Percentiles rank a stretch among this genome's conserved stretches.
Evolutionary conservation across 2,888 invertebrate genomes (phyloP).

Genomic region (Gonocerus acuteangulatus): DNA sequence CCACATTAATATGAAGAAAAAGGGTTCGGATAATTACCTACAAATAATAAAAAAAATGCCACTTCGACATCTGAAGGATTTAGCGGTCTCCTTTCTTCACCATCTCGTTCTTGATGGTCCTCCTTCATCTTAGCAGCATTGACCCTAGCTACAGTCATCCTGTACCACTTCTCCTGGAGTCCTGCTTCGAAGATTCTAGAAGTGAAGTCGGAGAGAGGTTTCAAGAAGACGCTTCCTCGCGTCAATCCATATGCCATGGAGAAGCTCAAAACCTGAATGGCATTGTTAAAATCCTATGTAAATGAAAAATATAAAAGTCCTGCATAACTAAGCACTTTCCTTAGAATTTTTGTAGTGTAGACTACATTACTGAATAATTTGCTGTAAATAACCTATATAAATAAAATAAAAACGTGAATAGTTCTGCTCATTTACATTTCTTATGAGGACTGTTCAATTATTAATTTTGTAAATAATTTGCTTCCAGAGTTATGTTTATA

Average conservation of each 20-base stretch:
- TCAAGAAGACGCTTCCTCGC: not conserved
- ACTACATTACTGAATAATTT: no score
- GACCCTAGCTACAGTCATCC: not conserved
- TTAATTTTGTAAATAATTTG: no score
- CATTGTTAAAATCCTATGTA: not conserved
- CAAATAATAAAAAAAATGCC: not conserved
- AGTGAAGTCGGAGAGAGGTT: conserved; percentile 1
- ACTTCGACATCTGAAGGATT: conserved; percentile 2
- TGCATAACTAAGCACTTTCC: no score
- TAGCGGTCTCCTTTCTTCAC: not conserved
- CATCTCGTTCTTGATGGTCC: not conserved
- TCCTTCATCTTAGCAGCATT: not conserved
- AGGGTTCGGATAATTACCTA: no score
- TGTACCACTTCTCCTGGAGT: not conserved
- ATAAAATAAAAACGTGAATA: no score
- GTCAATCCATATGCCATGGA: not conserved
- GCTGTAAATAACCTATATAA: no score
- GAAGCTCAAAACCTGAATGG: not conserved
- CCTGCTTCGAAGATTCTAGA: conserved; percentile 8
- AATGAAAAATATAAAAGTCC: not conserved
- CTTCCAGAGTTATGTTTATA: no score
- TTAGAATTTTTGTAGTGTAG: no score
- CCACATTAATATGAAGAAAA: no score
- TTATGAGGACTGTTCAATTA: no score
- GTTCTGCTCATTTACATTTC: no score